Percentiles rank a stretch among this genome's conserved stretches.
phyloP scores from a whole-genome alignment of 2,797 vertebrate genomes.

The Rhabdophis nuchalis region DNA sequence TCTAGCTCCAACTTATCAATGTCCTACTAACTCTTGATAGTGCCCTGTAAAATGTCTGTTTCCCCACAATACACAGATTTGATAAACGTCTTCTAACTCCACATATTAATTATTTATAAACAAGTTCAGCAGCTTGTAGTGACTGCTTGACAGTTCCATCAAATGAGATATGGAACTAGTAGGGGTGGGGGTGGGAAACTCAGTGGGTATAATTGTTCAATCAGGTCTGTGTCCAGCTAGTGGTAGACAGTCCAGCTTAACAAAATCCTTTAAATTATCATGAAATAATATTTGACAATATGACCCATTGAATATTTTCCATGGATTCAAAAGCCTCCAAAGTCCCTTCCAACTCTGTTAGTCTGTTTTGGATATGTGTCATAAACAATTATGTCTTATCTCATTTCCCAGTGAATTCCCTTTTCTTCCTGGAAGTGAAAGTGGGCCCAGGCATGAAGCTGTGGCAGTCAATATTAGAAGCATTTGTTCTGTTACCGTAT shows the following conservation, averaged over 20 bases:
- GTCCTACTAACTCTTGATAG: not conserved
- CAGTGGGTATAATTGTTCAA: not conserved
- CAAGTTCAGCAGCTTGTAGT: not conserved
- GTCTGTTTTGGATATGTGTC: accelerated
- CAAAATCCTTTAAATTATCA: not conserved
- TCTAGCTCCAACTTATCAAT: not conserved
- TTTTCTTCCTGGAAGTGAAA: constrained; percentile 22
- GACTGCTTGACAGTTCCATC: not conserved
- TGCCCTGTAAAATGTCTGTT: not conserved
- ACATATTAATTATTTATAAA: not conserved
- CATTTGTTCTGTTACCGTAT: constrained; percentile 58
- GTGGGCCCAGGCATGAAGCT: constrained; percentile 53
- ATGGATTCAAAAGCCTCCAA: not conserved
- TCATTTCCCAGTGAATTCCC: constrained; percentile 64
- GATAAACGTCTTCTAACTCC: not conserved
- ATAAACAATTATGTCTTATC: not conserved
- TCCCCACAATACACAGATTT: not conserved
- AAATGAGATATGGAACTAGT: not conserved
- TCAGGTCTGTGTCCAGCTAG: not conserved
- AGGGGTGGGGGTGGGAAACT: not conserved
- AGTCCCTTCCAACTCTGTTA: not conserved
- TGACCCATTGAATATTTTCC: not conserved
- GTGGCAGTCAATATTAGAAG: constrained; percentile 34
- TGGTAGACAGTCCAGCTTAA: not conserved
- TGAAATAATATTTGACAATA: constrained; percentile 35